phyloP scores from a whole-genome alignment of 2,113 vertebrate species.

The Cynoglossus semilaevis region DNA sequence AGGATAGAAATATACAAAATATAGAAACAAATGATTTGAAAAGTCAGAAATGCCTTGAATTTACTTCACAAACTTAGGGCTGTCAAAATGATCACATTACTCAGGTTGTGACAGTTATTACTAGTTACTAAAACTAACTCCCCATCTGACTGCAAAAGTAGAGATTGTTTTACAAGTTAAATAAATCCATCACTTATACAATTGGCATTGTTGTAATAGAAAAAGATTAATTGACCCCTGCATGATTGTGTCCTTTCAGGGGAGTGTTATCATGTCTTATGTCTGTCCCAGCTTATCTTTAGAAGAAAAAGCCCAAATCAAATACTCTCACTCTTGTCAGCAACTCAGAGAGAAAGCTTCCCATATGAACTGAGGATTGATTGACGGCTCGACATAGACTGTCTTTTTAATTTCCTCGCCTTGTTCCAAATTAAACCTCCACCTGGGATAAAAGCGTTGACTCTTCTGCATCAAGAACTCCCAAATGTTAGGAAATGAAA shows the following conservation, averaged over 20 bases:
- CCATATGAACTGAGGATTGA: conserved; percentile 80
- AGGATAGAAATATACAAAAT: too few relatives aligned
- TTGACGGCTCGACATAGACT: conserved; percentile 79
- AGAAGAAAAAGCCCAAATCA: conserved; percentile 77
- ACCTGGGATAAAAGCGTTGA: conserved; percentile 82
- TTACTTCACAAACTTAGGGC: too few relatives aligned
- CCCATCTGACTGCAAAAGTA: conserved; percentile 11
- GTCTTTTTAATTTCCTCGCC: conserved; percentile 81
- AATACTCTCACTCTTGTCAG: conserved; percentile 82
- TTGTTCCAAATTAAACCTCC: conserved; percentile 86
- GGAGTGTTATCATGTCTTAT: conserved; percentile 78
- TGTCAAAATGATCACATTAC: neutral
- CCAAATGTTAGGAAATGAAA: conserved; percentile 69
- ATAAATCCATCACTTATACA: conserved; percentile 39
- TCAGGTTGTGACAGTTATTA: neutral
- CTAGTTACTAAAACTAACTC: neutral
- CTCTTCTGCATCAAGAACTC: conserved; percentile 70
- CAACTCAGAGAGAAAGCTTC: conserved; percentile 74
- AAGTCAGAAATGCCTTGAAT: too few relatives aligned
- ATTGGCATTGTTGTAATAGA: conserved; percentile 45
- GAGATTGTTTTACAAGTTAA: conserved; percentile 40
- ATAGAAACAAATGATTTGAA: too few relatives aligned
- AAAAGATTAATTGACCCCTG: conserved; percentile 68
- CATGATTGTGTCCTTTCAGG: conserved; percentile 71
- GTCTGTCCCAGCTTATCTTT: conserved; percentile 65